phyloP scores from a whole-genome alignment of 1,140 invertebrate genomes.

The Thaumetopoea pityocampa region DNA sequence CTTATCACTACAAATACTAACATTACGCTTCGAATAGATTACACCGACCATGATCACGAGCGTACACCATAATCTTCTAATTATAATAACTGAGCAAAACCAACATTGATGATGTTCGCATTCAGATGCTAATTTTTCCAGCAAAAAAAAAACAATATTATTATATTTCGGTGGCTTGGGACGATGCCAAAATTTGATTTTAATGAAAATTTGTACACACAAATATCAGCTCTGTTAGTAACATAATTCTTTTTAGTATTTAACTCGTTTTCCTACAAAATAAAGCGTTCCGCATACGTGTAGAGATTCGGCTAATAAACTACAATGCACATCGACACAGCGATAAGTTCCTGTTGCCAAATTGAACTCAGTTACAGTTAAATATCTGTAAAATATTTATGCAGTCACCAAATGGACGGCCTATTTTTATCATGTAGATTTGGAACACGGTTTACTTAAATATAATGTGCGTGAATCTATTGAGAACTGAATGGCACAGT shows the following conservation, averaged over 20 bases:
- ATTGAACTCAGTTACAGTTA: constrained; percentile 1
- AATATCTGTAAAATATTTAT: constrained; percentile 1
- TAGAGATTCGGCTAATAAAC: constrained; percentile 1
- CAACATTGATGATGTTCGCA: constrained; percentile 29
- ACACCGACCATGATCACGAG: too few species aligned
- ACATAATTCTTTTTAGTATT: constrained; percentile 38
- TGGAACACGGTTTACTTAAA: background rate
- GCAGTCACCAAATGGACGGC: background rate
- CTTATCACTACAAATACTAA: too few species aligned
- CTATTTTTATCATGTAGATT: constrained; percentile 9
- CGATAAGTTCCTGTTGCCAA: constrained; percentile 1
- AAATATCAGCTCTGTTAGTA: constrained; percentile 51
- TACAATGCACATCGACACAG: background rate
- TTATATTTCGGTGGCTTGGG: constrained; percentile 60
- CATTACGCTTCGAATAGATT: too few species aligned
- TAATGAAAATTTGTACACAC: constrained; percentile 68
- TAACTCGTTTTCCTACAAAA: constrained; percentile 18
- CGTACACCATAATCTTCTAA: too few species aligned
- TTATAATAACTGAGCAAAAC: constrained; percentile 26
- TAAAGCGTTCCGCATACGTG: constrained; percentile 13
- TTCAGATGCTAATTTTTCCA: constrained; percentile 46
- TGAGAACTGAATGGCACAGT: too few species aligned
- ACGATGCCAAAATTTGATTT: constrained; percentile 64
- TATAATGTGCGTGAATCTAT: constrained; percentile 14
- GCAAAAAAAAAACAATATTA: constrained; percentile 65